Conservation (phyloP, 1,140 invertebrate genomes). For the Solenopsis fugax region DNA sequence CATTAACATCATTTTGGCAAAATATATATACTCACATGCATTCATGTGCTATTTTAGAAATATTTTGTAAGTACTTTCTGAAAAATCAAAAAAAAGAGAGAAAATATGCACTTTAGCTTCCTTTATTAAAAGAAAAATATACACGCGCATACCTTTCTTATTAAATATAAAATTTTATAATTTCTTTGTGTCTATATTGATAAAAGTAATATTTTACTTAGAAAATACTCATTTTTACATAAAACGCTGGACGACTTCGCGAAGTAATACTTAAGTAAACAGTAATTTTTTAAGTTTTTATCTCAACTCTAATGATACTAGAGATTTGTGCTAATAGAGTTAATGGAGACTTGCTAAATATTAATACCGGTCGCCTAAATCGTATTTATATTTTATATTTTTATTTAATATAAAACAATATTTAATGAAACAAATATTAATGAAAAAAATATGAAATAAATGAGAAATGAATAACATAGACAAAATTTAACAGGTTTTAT, state of each 20-base stretch:
- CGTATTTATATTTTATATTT: no score
- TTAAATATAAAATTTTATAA: conserved; percentile 9
- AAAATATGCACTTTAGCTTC: not conserved
- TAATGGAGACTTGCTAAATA: no score
- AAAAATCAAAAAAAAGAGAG: not conserved
- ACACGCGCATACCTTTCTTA: not conserved
- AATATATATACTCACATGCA: not conserved
- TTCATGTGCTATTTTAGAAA: not conserved
- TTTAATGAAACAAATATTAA: no score
- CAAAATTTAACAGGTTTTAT: no score
- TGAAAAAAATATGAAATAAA: no score
- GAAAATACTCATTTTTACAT: not conserved
- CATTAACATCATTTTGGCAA: not conserved
- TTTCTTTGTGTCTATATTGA: not conserved
- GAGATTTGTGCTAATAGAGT: not conserved
- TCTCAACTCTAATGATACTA: not conserved
- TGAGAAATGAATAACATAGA: no score
- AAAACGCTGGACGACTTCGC: not conserved
- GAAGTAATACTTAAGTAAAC: not conserved
- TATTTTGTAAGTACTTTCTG: not conserved
- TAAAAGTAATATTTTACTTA: conserved; percentile 25
- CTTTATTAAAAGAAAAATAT: not conserved
- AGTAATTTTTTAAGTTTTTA: not conserved
- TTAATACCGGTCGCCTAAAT: no score
- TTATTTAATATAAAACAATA: no score